These are phyloP conservation scores for Scyliorhinus canicula DNA, from an alignment of 2,797 vertebrate species.

Conservation along the genomic window DNA sequence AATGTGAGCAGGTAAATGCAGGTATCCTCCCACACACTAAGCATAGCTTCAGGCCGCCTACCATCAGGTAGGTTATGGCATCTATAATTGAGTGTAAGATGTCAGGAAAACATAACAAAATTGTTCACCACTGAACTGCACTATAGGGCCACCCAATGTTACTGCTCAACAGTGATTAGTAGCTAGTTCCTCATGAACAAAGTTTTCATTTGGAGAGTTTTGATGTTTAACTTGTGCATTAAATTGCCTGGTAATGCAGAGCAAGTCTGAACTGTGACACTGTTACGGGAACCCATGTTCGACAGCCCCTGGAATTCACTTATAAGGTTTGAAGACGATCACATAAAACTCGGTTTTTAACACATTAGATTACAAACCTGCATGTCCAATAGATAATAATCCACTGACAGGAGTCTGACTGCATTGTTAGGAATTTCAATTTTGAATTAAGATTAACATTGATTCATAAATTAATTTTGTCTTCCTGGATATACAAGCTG, in stretches of 20 bases:
- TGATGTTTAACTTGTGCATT: not conserved
- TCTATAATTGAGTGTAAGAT: not conserved
- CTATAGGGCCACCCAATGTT: not conserved
- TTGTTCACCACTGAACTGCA: not conserved
- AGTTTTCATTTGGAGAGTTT: slow-evolving; percentile 20
- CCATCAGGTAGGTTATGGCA: not conserved
- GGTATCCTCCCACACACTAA: not conserved
- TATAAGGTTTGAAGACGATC: not conserved
- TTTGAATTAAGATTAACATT: slow-evolving; percentile 68
- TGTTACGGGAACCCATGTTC: not conserved
- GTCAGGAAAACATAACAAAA: slow-evolving; percentile 17
- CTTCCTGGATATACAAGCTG: slow-evolving; percentile 67
- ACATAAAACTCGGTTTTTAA: not conserved
- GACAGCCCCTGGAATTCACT: not conserved
- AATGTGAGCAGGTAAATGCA: too few relatives aligned
- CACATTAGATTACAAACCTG: slow-evolving; percentile 42
- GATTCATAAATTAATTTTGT: slow-evolving; percentile 75
- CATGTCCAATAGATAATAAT: slow-evolving; percentile 47
- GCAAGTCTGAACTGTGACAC: not conserved
- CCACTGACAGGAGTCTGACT: slow-evolving; percentile 46
- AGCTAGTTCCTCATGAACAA: not conserved
- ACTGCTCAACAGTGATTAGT: not conserved
- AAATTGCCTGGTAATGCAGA: not conserved
- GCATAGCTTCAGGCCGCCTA: not conserved
- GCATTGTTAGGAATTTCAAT: slow-evolving; percentile 48